Base-by-base conservation (phyloP, 2,113 vertebrate genomes). In the Crypturellus undulatus region DNA sequence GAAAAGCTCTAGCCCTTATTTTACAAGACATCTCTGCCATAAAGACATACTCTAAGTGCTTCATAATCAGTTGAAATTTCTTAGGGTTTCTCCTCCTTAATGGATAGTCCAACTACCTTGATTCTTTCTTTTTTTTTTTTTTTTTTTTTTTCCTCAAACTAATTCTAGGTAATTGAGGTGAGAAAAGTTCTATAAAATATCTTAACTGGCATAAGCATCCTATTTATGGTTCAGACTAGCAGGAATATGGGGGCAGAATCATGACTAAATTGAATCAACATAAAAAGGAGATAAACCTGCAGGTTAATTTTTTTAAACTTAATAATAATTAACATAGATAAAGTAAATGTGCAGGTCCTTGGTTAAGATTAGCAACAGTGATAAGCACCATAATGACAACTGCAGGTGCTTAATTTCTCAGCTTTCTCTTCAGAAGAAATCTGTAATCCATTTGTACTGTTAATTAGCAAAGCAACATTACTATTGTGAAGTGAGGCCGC, bases 391-490 rank as follows among this genome's bases (percentile, higher is more conserved):
- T 42, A 63, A n/a, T 82, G 67, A 85, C 87, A 91, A 78, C 42
- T 75, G 12, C 84, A 43, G 32, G 43, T 38, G 52, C 58, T 76
- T 93, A 36, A 59, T 89, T 92, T 79, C 79, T 91, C 64, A 79
- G 56, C 54, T 5, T 85, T 97, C 51, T 54, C 64, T 89, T 77
- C 88, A 87, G 76, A 87, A 92, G 47, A 88, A 78, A 67, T 85
- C 52, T 83, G 64, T 80, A 83, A 90, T 62, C 71, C 87, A 88
- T 85, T 85, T 78, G 87, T 78, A 24, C 60, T 78, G 43, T 89
- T 94, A 94, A 91, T 95, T 95, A 96, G 63, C 81, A 88, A 42
- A 94, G 85, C 79, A 78, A 56, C 82, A 91, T 92, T 84, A 75
- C 84, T 94, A 68, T 86, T 83, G 70, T 71, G 76, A 84, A 51